Base-by-base conservation (phyloP, 2,888 invertebrate genomes). In the Euplexia lucipara region DNA sequence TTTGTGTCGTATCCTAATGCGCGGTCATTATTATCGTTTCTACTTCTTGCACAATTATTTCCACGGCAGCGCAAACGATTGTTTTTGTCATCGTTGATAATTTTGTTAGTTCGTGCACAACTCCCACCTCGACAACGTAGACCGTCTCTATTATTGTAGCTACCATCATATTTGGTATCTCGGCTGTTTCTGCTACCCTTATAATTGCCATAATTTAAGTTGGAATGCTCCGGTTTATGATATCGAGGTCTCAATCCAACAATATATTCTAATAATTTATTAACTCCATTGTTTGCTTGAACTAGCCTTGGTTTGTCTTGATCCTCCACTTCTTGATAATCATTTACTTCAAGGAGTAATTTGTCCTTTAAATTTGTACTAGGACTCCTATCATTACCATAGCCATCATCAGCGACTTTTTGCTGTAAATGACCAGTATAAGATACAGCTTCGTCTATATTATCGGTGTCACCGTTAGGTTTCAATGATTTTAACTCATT, bases 1-100 rank as follows among this genome's bases (percentile, higher is more conserved):
- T 78, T 74, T 16, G 72, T 16, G 6, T 77, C 56, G 16, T 70
- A 14, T 47, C 26, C 41, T 6, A 60, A 8, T 41, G 20, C 34
- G 5, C 8, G 10, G 34, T 41, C 47, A 5, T 44, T 39, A 3
- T 53, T 44, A 39, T 41, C 20, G 16, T 34, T 37, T 42, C 32
- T 60, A 26, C 37, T 63, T 56, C 57, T 54, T 6, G 42, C 58
- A 34, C 75, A 75, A 34, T 44, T 58, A 7, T 39, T 63, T 1
- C 75, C 75, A 9, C 10, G 35, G 34, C 70, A 73, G 12, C 70
- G 58, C 8, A 75, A 49, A 54, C 26, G 37, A n/a, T 49, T 41
- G 9, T 35, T 26, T 32, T n/a, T 34, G 8, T 49, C 30, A 7
- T 54, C 16, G n/a, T 35, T 34, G 7, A 12, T 10, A 47, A 37